These are phyloP conservation scores for Heliothis peltigera DNA, from an alignment of 2,888 invertebrate species.

Conservation along the genomic window DNA sequence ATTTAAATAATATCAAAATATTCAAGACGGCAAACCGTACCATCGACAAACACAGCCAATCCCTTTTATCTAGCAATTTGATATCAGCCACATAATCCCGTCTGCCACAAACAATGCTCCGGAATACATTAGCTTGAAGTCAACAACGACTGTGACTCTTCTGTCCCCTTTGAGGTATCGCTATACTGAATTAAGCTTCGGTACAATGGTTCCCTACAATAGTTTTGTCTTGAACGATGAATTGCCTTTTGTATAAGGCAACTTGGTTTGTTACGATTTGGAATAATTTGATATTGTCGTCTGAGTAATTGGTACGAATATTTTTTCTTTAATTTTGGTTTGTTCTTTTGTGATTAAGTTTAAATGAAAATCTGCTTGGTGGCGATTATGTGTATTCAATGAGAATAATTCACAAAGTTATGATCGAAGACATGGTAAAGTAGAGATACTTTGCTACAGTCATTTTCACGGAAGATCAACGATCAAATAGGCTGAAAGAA, in stretches of 20 bases:
- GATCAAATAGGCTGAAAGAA: conserved; percentile 2
- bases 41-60: conserved; percentile 61
- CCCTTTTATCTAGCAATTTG: conserved; percentile 71
- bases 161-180: conserved; percentile 59
- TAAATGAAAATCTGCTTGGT: background rate
- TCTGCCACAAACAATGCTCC: conserved; percentile 83
- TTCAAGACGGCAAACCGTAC: conserved; percentile 32
- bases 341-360: background rate
- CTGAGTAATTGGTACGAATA: background rate
- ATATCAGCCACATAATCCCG: conserved; percentile 76
- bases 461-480: conserved; percentile 12
- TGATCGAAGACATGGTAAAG: background rate
- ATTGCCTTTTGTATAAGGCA: conserved; percentile 55
- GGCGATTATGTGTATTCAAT: too few relatives aligned
- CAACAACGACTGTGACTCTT: conserved; percentile 71
- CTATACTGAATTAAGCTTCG: conserved; percentile 63
- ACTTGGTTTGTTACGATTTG: conserved; percentile 28
- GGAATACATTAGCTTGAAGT: conserved; percentile 85
- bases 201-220: conserved; percentile 64
- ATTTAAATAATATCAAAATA: background rate
- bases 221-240: conserved; percentile 63
- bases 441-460: background rate
- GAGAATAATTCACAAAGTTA: too few relatives aligned
- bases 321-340: conserved; percentile 3
- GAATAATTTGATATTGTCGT: conserved; percentile 29